Evolutionary conservation across 2,888 invertebrate genomes (phyloP).

Genomic region (Stenichneumon culpator): DNA sequence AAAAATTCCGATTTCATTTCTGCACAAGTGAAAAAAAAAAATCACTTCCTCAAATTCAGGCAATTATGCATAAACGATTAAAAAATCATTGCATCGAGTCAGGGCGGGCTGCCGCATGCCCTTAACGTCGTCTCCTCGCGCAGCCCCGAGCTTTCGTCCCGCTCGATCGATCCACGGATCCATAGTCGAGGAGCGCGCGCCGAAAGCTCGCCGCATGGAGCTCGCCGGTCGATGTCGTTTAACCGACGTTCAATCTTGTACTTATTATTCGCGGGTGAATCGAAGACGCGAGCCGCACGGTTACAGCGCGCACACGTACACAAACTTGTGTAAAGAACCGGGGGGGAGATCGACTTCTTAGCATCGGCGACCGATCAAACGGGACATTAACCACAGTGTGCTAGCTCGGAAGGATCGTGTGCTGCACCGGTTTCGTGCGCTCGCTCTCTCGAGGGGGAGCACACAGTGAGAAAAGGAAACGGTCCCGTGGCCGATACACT

Average conservation of each 20-base stretch:
- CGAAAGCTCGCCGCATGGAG: not conserved
- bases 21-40: too few relatives aligned
- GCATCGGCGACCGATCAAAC: slow-evolving; percentile 81
- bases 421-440: slow-evolving; percentile 64
- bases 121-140: too few relatives aligned
- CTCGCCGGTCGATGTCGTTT: slow-evolving; percentile 31
- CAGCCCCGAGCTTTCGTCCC: not conserved
- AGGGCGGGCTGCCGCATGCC: too few relatives aligned
- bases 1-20: not conserved
- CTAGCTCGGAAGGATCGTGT: slow-evolving; percentile 66
- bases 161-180: not conserved
- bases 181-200: not conserved
- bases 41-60: too few relatives aligned
- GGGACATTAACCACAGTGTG: slow-evolving; percentile 83
- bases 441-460: slow-evolving; percentile 41
- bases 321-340: not conserved
- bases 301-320: slow-evolving; percentile 20
- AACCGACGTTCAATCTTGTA: slow-evolving; percentile 53
- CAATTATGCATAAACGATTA: too few relatives aligned
- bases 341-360: slow-evolving; percentile 45
- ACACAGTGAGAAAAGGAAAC: slow-evolving; percentile 72
- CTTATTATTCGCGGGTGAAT: slow-evolving; percentile 45
- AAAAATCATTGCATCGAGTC: too few relatives aligned
- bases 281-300: slow-evolving; percentile 19
- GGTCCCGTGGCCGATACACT: slow-evolving; percentile 72